phyloP scores from a whole-genome alignment of 1,140 invertebrate genomes.

The Hyles vespertilio region DNA sequence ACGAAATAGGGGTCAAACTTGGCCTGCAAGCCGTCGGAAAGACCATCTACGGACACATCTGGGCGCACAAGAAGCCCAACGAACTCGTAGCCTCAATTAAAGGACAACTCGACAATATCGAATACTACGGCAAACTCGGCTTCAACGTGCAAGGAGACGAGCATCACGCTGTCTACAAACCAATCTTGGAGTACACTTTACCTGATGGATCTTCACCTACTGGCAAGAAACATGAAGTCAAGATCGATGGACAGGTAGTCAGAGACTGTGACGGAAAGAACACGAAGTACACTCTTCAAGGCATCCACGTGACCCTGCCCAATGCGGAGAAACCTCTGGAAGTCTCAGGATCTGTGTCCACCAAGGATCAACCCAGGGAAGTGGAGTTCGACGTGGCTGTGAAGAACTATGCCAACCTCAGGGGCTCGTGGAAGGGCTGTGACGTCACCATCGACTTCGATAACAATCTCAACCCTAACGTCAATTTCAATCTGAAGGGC shows the following conservation, averaged over 20 bases:
- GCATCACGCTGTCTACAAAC: slow-evolving; percentile 77
- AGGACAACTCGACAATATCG: slow-evolving; percentile 75
- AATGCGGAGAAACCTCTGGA: slow-evolving; percentile 54
- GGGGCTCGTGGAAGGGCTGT: slow-evolving; percentile 50
- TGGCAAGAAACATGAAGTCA: slow-evolving; percentile 45
- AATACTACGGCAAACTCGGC: slow-evolving; percentile 80
- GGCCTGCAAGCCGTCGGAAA: slow-evolving; percentile 78
- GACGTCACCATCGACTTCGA: slow-evolving; percentile 69
- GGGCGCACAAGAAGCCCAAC: slow-evolving; percentile 73
- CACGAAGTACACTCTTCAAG: slow-evolving; percentile 77
- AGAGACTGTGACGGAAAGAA: slow-evolving; percentile 35
- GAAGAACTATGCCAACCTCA: slow-evolving; percentile 66
- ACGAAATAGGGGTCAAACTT: slow-evolving; percentile 76
- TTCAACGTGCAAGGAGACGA: slow-evolving; percentile 76
- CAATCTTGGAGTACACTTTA: slow-evolving; percentile 81
- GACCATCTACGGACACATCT: slow-evolving; percentile 71
- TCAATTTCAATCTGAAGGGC: slow-evolving; percentile 75
- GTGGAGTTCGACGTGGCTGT: slow-evolving; percentile 73
- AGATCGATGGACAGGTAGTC: slow-evolving; percentile 55
- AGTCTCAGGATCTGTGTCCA: not conserved
- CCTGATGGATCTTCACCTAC: slow-evolving; percentile 62
- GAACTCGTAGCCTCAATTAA: slow-evolving; percentile 76
- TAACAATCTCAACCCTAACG: slow-evolving; percentile 76
- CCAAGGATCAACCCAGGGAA: slow-evolving; percentile 6
- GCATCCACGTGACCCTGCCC: slow-evolving; percentile 72